These are phyloP conservation scores for Cryptocephalus primarius DNA, from an alignment of 2,888 invertebrate genomes.

Conservation along the genomic window DNA sequence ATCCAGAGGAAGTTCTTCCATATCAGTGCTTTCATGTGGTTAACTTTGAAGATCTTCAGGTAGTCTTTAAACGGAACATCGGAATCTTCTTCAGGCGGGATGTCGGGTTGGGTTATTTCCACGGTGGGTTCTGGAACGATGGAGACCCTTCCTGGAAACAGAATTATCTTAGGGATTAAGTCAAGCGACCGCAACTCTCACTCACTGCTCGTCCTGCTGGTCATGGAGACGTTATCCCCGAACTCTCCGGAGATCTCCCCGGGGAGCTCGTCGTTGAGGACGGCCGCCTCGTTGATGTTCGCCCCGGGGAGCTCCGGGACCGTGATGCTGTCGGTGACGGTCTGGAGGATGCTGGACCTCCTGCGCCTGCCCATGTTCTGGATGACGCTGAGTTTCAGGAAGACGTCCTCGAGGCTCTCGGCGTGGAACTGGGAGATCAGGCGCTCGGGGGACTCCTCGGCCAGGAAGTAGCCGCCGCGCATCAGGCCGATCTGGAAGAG, in stretches of 20 bases:
- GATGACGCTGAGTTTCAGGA: constrained; percentile 65
- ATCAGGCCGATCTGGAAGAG: constrained; percentile 64
- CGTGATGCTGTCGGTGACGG: constrained; percentile 57
- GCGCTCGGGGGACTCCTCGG: constrained; percentile 67
- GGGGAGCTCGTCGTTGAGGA: constrained; percentile 53
- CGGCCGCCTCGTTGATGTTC: constrained; percentile 43
- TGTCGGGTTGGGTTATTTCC: constrained; percentile 39
- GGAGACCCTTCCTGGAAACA: constrained; percentile 42
- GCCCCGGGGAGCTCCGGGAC: constrained; percentile 46
- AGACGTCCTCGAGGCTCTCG: constrained; percentile 69
- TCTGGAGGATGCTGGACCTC: constrained; percentile 68
- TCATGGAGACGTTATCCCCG: constrained; percentile 74
- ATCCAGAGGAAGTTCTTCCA: constrained; percentile 86
- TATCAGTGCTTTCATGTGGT: constrained; percentile 70
- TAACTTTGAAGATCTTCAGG: constrained; percentile 51
- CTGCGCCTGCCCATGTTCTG: constrained; percentile 75
- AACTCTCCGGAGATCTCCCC: constrained; percentile 79
- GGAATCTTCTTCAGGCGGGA: constrained; percentile 58
- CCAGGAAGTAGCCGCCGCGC: constrained; percentile 75
- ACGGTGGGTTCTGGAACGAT: constrained; percentile 42
- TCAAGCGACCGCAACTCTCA: background rate
- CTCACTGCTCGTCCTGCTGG: constrained; percentile 46
- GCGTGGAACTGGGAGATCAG: constrained; percentile 61
- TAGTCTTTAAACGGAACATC: constrained; percentile 42
- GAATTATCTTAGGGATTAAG: background rate